Evolutionary conservation across 1,140 invertebrate genomes (phyloP).

Genomic region (Philotrypesis tridentata): DNA sequence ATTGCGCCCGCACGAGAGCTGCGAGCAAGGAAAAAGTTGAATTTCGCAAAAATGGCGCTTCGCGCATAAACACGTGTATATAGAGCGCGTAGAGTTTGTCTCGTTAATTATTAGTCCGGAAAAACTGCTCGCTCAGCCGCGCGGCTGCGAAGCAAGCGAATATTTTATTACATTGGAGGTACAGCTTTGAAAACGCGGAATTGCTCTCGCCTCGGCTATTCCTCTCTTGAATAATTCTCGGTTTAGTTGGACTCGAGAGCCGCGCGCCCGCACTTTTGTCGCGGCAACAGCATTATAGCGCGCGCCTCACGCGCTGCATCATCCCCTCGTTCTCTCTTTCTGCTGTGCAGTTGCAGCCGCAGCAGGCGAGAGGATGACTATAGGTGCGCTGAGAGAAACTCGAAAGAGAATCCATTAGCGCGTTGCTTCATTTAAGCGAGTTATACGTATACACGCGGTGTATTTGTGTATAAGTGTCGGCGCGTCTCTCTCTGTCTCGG

Average conservation of each 20-base stretch:
- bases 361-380: slow-evolving; percentile 15
- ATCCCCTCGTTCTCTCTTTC: too few relatives aligned
- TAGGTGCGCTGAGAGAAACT: not conserved
- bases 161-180: not conserved
- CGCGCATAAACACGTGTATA: not conserved
- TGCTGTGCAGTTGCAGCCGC: not conserved
- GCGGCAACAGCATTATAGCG: not conserved
- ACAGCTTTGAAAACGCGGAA: not conserved
- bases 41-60: not conserved
- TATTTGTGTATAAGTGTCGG: not conserved
- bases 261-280: not conserved
- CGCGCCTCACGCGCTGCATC: not conserved
- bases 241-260: too few relatives aligned
- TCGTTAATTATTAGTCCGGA: not conserved
- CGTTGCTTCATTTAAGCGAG: slow-evolving; percentile 46
- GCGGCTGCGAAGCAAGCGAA: not conserved
- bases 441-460: slow-evolving; percentile 7
- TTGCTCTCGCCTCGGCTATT: not conserved
- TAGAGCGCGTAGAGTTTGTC: too few relatives aligned
- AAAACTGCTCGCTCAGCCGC: not conserved
- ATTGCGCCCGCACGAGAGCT: too few relatives aligned
- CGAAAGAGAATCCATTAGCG: slow-evolving; percentile 48
- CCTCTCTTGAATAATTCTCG: not conserved
- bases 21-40: too few relatives aligned
- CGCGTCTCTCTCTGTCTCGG: slow-evolving; percentile 8